Evolutionary conservation across 2,113 vertebrate species (phyloP).

Genomic region (Clarias magur): DNA sequence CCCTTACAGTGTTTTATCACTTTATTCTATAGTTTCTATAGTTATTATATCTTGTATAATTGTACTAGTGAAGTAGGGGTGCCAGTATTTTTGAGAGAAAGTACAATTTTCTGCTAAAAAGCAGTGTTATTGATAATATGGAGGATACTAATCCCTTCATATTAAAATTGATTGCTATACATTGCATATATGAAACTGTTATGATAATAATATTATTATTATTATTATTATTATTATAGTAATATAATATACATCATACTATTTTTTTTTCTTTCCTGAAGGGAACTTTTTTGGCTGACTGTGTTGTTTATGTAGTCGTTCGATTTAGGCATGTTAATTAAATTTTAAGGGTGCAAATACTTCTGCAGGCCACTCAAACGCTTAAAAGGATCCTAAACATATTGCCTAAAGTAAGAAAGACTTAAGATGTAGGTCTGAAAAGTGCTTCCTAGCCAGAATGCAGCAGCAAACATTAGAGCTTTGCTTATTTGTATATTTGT

Average conservation of each 20-base stretch:
- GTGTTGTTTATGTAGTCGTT: not conserved
- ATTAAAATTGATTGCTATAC: too few relatives aligned
- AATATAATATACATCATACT: too few relatives aligned
- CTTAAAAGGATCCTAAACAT: not conserved
- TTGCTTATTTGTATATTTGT: not conserved
- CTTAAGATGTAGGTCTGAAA: not conserved
- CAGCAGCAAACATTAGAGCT: not conserved
- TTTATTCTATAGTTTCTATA: not conserved
- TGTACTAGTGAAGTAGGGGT: not conserved
- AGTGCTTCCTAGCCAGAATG: not conserved
- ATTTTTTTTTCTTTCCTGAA: too few relatives aligned
- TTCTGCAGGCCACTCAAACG: not conserved
- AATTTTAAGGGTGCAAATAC: not conserved
- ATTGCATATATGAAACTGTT: too few relatives aligned
- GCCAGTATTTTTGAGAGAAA: not conserved
- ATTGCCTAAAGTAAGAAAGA: not conserved
- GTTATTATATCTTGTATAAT: not conserved
- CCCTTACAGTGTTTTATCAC: not conserved
- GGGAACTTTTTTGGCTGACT: too few relatives aligned
- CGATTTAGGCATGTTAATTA: not conserved
- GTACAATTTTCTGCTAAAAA: not conserved
- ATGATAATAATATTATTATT: too few relatives aligned
- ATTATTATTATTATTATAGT: too few relatives aligned
- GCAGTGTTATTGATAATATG: not conserved
- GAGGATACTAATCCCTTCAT: too few relatives aligned